phyloP scores from a whole-genome alignment of 2,113 vertebrate species.

The Nicator chloris region DNA sequence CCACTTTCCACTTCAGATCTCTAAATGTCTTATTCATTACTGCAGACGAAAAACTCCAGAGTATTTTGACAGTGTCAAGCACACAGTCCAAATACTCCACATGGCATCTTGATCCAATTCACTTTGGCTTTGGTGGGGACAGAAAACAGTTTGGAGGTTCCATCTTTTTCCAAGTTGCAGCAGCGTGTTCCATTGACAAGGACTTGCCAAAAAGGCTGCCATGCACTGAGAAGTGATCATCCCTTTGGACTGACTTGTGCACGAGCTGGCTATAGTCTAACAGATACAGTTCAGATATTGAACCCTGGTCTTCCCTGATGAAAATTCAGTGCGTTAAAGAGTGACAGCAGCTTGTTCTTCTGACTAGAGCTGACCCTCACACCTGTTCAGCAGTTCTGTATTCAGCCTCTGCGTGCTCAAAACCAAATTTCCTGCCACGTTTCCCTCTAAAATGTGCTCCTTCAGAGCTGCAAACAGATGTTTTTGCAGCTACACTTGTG shows the following conservation, averaged over 20 bases:
- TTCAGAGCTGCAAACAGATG: not conserved
- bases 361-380: not conserved
- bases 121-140: not conserved
- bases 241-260: not conserved
- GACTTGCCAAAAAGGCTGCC: not conserved
- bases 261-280: not conserved
- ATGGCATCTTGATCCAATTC: not conserved
- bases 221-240: not conserved
- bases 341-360: not conserved
- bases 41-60: not conserved
- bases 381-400: not conserved
- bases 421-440: not conserved
- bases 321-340: not conserved
- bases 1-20: not conserved
- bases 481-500: constrained; percentile 9
- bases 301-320: not conserved
- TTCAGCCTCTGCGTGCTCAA: not conserved
- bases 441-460: not conserved
- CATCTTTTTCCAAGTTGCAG: not conserved
- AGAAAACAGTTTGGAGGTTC: not conserved
- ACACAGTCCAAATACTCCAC: not conserved
- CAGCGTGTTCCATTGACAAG: not conserved
- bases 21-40: not conserved
- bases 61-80: not conserved
- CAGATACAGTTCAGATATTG: not conserved